Conservation (phyloP, 2,113 vertebrate genomes). For the Calyptommatus sinebrachiatus region DNA sequence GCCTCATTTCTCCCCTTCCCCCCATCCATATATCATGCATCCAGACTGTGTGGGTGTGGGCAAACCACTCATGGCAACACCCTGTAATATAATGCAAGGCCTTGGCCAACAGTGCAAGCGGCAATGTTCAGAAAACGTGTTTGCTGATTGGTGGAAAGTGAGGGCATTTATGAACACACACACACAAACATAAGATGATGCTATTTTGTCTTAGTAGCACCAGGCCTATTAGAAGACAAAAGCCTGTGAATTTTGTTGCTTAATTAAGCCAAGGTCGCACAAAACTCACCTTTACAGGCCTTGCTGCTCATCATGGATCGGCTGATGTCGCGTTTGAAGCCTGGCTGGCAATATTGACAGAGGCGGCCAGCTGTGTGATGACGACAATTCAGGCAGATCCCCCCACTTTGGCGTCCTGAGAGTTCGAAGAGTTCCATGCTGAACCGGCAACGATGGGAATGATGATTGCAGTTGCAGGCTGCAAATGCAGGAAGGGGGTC, state of each 20-base stretch:
- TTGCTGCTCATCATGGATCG: conserved; percentile 78
- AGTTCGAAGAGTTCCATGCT: conserved; percentile 86
- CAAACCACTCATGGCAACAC: too few species aligned
- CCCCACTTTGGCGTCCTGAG: conserved; percentile 84
- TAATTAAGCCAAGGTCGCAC: too few species aligned
- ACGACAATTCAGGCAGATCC: conserved; percentile 85
- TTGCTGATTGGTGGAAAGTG: too few species aligned
- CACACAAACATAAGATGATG: too few species aligned
- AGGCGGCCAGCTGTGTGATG: conserved; percentile 86
- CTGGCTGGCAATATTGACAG: conserved; percentile 88
- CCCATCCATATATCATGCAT: too few species aligned
- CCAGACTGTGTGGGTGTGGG: too few species aligned
- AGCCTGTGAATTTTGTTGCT: background rate
- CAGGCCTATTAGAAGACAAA: background rate
- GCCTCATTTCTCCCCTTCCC: too few species aligned
- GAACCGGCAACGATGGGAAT: conserved; percentile 86
- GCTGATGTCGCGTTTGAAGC: conserved; percentile 80
- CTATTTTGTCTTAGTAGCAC: background rate
- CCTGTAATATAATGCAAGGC: too few species aligned
- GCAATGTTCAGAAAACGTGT: too few species aligned
- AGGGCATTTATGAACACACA: too few species aligned
- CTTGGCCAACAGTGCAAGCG: too few species aligned
- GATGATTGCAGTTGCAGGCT: conserved; percentile 87
- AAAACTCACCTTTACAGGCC: conserved; percentile 82
- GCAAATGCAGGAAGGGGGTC: background rate